Evolutionary conservation across 2,113 vertebrate genomes (phyloP), one percentile per base, ranked within the genome.

Genomic region (Anser brachyrhynchus): DNA sequence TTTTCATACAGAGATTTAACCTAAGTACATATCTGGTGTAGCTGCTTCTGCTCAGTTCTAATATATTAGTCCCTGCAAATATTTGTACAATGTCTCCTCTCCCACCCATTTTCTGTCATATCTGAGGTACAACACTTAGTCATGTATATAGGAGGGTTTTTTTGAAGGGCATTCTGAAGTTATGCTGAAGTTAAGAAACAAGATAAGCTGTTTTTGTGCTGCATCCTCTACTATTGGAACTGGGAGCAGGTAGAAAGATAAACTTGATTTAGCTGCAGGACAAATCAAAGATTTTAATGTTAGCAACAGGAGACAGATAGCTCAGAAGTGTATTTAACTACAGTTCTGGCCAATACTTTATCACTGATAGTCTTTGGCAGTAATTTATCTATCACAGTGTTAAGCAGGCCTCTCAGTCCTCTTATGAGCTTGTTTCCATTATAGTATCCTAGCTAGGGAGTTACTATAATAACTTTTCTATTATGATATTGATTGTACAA

Each of bases 401-500:
- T 84, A 90, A 87, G 62, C 25, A 74, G 75, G 8, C 57, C 9
- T 51, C 37, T 92, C 66, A 83, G 39, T n/a, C 14, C 23, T 65
- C 29, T 62, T 43, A 69, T 10, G 64, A 85, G 9, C 35, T 77
- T 87, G 25, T 80, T 92, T 93, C n/a, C 44, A 51, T 89, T 92
- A 41, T 2, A 75, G 12, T 51, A 57, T 26, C 35, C 55, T 84
- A 77, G 52, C 25, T 84, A 19, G 55, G 18, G 43, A 89, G 23
- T 71, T 90, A 67, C 54, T 67, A 31, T 72, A 73, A 41, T 62
- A 92, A 57, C 33, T 72, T 82, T 91, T 62, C 22, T 82, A 80
- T 85, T 85, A 91, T 28, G 10, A 44, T 96, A 85, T 79, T 85
- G n/a, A 73, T 94, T 91, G 26, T 87, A 87, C 65, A 85, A 72